Conservation (phyloP, 2,888 invertebrate species). For the Megastigmus dorsalis region DNA sequence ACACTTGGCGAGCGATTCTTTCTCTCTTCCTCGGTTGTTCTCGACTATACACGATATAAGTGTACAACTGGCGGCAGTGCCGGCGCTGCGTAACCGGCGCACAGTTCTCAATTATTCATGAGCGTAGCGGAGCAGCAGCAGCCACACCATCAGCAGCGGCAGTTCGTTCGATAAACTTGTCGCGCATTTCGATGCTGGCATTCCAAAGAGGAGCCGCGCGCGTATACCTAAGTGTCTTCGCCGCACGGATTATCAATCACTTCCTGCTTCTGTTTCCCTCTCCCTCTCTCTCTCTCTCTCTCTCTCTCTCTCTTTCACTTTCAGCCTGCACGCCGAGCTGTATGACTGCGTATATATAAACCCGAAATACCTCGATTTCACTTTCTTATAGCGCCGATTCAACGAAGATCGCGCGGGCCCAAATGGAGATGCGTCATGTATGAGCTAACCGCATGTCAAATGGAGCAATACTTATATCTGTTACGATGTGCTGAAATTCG, state of each 20-base stretch:
- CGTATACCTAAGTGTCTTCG: conserved; percentile 19
- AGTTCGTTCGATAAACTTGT: conserved; percentile 45
- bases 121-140: conserved; percentile 25
- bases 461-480: background rate
- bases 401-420: background rate
- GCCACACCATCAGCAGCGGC: conserved; percentile 6
- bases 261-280: conserved; percentile 20
- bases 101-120: conserved; percentile 61
- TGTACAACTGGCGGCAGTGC: too few relatives aligned
- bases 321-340: background rate
- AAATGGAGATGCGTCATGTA: too few relatives aligned
- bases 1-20: conserved; percentile 1
- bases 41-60: too few relatives aligned
- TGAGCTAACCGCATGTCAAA: background rate
- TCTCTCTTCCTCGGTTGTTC: background rate
- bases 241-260: conserved; percentile 48
- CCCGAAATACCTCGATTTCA: conserved; percentile 14
- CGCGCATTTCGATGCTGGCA: conserved; percentile 39
- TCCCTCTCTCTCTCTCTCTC: background rate
- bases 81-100: conserved; percentile 16
- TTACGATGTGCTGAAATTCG: background rate
- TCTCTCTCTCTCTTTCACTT: background rate
- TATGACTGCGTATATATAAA: background rate
- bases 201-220: conserved; percentile 21
- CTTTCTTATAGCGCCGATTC: conserved; percentile 1